These are phyloP conservation scores for Scortum barcoo DNA, from an alignment of 2,113 vertebrate species.

Conservation along the genomic window DNA sequence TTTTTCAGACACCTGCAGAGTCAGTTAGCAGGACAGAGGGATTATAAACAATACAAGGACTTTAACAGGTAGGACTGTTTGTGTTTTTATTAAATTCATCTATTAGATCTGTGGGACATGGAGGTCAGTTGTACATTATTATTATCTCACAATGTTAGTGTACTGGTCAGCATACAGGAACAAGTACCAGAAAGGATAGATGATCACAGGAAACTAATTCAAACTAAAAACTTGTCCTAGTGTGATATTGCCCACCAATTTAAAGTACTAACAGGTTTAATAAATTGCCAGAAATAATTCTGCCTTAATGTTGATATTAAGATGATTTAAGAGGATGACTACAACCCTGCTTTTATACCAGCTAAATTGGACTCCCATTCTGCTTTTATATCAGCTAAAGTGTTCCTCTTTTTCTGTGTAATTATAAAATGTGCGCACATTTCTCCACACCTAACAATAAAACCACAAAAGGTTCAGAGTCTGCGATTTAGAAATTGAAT, in stretches of 20 bases:
- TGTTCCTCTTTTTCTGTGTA: background rate
- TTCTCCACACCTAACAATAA: background rate
- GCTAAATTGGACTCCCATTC: background rate
- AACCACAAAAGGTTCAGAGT: background rate
- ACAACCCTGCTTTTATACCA: background rate
- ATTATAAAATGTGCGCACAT: background rate
- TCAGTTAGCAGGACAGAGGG: conserved; percentile 49
- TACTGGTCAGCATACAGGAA: background rate
- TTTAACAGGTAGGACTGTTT: conserved; percentile 48
- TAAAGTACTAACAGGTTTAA: background rate
- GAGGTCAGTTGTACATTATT: background rate
- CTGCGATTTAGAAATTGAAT: background rate
- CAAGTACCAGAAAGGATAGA: background rate
- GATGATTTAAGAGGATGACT: background rate
- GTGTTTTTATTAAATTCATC: background rate
- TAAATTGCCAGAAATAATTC: background rate
- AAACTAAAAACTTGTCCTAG: background rate
- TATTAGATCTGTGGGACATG: background rate
- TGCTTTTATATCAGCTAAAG: background rate
- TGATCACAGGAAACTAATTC: background rate
- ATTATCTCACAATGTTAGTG: background rate
- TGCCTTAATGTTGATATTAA: background rate
- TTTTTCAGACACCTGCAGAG: conserved; percentile 75
- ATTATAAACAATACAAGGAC: conserved; percentile 56
- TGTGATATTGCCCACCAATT: background rate